Percentiles rank a stretch among this genome's conserved stretches.
Conservation (phyloP, 2,888 invertebrate species). For the Ophonus ardosiacus region DNA sequence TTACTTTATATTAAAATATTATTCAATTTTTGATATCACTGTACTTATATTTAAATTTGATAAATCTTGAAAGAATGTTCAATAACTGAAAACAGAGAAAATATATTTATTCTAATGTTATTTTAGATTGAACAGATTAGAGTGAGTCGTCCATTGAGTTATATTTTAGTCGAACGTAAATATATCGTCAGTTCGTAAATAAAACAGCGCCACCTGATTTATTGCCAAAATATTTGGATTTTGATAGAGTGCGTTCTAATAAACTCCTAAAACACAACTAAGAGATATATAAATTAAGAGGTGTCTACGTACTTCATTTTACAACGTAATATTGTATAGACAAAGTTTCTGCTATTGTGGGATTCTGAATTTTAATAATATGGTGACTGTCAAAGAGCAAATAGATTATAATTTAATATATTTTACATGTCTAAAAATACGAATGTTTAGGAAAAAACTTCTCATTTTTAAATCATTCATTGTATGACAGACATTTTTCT, state of each 20-base stretch:
- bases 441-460: no score
- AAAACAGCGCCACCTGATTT: conserved; percentile 62
- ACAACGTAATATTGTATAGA: neutral
- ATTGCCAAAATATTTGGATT: conserved; percentile 64
- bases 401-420: no score
- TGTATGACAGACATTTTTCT: no score
- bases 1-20: conserved; percentile 28
- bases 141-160: conserved; percentile 52
- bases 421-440: no score
- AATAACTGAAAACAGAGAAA: conserved; percentile 11
- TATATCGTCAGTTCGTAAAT: conserved; percentile 62
- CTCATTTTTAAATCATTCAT: no score
- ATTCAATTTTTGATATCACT: conserved; percentile 5
- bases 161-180: conserved; percentile 59
- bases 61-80: neutral
- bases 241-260: conserved; percentile 64
- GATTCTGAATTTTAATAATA: neutral
- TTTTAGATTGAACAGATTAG: conserved; percentile 45
- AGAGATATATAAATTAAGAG: conserved; percentile 12
- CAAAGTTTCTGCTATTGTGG: neutral
- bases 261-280: conserved; percentile 56
- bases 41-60: neutral
- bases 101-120: conserved; percentile 57
- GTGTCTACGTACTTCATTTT: neutral
- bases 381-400: neutral